Conservation (phyloP, 2,113 vertebrate genomes). For the Macaca mulatta region DNA sequence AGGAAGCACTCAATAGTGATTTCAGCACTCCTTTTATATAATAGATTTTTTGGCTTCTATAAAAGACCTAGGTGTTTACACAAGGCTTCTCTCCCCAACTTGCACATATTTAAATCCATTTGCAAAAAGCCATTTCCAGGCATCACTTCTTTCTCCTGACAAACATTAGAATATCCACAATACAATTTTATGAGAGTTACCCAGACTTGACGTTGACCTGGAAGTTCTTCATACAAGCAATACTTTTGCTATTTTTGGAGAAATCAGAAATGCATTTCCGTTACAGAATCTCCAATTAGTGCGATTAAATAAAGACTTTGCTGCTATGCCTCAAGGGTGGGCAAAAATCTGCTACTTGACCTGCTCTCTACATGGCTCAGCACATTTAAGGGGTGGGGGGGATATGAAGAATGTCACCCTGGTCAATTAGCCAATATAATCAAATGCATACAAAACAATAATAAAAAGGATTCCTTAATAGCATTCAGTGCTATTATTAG, state of each 20-base stretch:
- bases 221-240: background rate
- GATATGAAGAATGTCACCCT: background rate
- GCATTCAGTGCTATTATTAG: background rate
- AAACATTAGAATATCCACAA: background rate
- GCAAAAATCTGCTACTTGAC: background rate
- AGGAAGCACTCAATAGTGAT: background rate
- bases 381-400: background rate
- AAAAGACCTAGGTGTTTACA: background rate
- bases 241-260: background rate
- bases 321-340: background rate
- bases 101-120: background rate
- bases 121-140: background rate
- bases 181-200: background rate
- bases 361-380: background rate
- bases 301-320: background rate
- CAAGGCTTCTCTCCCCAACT: background rate
- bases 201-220: background rate
- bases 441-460: background rate
- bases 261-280: background rate
- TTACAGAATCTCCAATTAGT: background rate
- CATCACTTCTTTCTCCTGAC: background rate
- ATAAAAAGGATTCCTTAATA: background rate
- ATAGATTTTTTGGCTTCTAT: background rate
- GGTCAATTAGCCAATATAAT: background rate
- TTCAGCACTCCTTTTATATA: background rate